Conservation (phyloP, 2,888 invertebrate species). For the Timema podura region DNA sequence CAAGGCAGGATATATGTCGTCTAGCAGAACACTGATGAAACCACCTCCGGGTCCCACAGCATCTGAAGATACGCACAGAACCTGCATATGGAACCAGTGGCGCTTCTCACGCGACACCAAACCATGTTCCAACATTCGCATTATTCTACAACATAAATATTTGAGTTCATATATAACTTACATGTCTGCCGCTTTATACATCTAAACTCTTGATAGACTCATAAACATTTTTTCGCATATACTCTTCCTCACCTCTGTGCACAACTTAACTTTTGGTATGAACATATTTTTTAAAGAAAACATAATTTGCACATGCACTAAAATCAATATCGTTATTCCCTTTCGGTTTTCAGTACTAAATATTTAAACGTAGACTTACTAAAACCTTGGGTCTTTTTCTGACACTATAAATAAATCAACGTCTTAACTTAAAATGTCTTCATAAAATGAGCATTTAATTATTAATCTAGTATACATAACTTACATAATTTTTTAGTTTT, state of each 20-base stretch:
- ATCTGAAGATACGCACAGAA: conserved; percentile 18
- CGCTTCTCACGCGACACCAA: conserved; percentile 17
- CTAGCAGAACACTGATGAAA: conserved; percentile 17
- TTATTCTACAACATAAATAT: conserved; percentile 5
- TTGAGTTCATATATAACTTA: background rate
- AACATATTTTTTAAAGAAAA: too few relatives aligned
- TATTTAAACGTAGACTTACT: too few relatives aligned
- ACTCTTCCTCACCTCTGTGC: background rate
- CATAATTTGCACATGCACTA: too few relatives aligned
- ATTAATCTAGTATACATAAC: too few relatives aligned
- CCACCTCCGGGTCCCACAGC: conserved; percentile 10
- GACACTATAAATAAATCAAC: too few relatives aligned
- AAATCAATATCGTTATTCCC: too few relatives aligned
- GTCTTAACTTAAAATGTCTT: too few relatives aligned
- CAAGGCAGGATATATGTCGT: conserved; percentile 18
- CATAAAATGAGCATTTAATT: too few relatives aligned
- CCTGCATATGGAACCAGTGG: conserved; percentile 15
- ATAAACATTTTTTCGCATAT: background rate
- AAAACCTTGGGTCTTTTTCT: too few relatives aligned
- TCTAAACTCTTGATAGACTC: background rate
- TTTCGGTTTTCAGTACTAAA: too few relatives aligned
- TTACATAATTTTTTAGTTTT: too few relatives aligned
- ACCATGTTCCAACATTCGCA: conserved; percentile 19
- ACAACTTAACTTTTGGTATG: too few relatives aligned
- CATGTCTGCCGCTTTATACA: background rate